Conservation (phyloP, 2,797 vertebrate genomes). For the Chaenodraco wilsoni region DNA sequence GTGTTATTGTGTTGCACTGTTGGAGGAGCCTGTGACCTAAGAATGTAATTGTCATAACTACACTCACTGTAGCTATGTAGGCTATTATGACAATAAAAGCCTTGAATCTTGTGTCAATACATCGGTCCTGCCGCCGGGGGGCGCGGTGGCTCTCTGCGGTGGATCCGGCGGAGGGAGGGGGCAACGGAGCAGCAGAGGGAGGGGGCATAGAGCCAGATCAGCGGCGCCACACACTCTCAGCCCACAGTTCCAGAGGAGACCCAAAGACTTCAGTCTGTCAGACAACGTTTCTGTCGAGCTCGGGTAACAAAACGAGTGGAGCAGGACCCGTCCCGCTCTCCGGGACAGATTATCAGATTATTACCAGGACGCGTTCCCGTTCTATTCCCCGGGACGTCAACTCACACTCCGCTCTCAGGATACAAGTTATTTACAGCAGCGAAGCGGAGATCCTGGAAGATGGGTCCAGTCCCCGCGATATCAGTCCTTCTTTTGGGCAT, state of each 20-base stretch:
- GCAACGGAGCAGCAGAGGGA: slow-evolving; percentile 35
- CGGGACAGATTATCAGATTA: slow-evolving; percentile 24
- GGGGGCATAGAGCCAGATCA: slow-evolving; percentile 38
- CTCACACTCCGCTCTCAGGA: slow-evolving; percentile 42
- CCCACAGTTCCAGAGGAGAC: slow-evolving; percentile 50
- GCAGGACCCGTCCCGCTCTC: slow-evolving; percentile 42
- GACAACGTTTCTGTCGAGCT: slow-evolving; percentile 46
- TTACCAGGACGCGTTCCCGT: slow-evolving; percentile 39
- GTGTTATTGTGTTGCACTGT: no score
- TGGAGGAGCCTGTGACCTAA: no score
- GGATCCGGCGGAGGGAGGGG: slow-evolving; percentile 45
- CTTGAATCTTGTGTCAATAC: no score
- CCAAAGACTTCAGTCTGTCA: slow-evolving; percentile 29
- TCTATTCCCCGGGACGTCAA: slow-evolving; percentile 42
- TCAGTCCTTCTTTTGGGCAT: slow-evolving; percentile 84
- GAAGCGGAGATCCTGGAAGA: slow-evolving; percentile 68
- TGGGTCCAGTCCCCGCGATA: slow-evolving; percentile 81
- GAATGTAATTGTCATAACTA: no score
- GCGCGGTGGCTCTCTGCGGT: slow-evolving; percentile 45
- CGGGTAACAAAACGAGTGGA: slow-evolving; percentile 59
- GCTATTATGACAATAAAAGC: no score
- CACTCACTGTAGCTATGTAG: no score
- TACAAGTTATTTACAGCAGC: slow-evolving; percentile 66
- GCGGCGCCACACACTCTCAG: slow-evolving; percentile 52
- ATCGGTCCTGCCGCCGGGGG: slow-evolving; percentile 55